Conservation (phyloP, 2,888 invertebrate species). For the Rhamnusium bicolor region DNA sequence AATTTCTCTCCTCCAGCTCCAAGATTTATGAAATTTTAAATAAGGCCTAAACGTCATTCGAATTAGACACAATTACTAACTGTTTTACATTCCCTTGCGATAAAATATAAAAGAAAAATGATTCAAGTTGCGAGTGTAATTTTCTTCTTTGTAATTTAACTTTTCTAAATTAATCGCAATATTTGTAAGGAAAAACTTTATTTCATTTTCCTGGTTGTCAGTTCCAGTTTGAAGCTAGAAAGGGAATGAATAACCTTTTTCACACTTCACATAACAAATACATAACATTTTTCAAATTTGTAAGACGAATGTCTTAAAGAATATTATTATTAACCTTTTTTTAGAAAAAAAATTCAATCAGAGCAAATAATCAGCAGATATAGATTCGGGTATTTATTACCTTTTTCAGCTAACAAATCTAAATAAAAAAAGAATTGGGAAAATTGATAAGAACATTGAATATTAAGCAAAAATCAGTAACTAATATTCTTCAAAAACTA, state of each 20-base stretch:
- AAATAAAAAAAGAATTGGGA: no score
- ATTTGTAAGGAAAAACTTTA: conserved; percentile 27
- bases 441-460: no score
- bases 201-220: conserved; percentile 22
- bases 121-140: conserved; percentile 28
- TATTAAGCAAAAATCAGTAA: no score
- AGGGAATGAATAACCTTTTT: conserved; percentile 6
- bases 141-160: conserved; percentile 34
- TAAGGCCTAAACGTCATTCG: conserved; percentile 22
- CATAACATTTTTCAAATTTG: neutral
- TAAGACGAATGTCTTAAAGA: neutral
- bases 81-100: conserved; percentile 12
- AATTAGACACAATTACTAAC: conserved; percentile 13
- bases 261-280: neutral
- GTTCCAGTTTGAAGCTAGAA: conserved; percentile 1
- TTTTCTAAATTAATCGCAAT: conserved; percentile 30
- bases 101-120: conserved; percentile 29
- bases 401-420: no score
- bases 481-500: no score
- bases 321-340: neutral
- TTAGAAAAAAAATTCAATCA: no score
- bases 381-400: no score
- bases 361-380: no score
- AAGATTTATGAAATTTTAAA: conserved; percentile 23
- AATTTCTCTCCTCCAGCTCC: conserved; percentile 10